A percentile compares a stretch with the other conserved stretches of the same genome.
These are phyloP conservation scores for Tanaodytes sp. DNA, from an alignment of 2,888 invertebrate genomes.

Conservation along the genomic window DNA sequence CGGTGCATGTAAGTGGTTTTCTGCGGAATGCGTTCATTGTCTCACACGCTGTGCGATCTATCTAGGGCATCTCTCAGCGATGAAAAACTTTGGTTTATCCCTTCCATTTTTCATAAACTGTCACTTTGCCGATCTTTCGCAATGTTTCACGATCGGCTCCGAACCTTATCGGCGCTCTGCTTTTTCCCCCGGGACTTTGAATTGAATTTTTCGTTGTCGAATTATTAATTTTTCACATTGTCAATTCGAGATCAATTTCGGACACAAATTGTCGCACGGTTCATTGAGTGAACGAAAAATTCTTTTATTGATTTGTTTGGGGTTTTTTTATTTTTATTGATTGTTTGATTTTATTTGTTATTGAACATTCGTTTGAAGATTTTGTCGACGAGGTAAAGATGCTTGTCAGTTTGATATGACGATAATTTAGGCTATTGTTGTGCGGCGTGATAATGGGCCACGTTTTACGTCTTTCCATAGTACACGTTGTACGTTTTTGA, in stretches of 20 bases:
- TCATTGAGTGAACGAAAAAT: no score
- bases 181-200: conserved; percentile 8
- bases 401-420: no score
- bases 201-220: neutral
- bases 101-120: conserved; percentile 51
- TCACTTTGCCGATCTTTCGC: conserved; percentile 29
- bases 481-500: conserved; percentile 20
- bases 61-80: conserved; percentile 41
- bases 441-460: conserved; percentile 34
- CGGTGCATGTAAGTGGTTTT: conserved; percentile 49
- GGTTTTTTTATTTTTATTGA: no score
- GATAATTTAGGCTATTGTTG: no score
- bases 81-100: conserved; percentile 44
- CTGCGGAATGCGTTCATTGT: conserved; percentile 49
- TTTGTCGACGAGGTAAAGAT: no score
- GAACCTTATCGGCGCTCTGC: conserved; percentile 12
- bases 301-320: no score
- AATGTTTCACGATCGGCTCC: conserved; percentile 30
- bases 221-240: no score
- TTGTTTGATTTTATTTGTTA: no score
- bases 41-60: conserved; percentile 43
- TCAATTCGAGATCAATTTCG: no score
- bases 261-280: no score
- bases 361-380: no score
- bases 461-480: conserved; percentile 28